phyloP scores from a whole-genome alignment of 2,113 vertebrate species.

The Esox niger region DNA sequence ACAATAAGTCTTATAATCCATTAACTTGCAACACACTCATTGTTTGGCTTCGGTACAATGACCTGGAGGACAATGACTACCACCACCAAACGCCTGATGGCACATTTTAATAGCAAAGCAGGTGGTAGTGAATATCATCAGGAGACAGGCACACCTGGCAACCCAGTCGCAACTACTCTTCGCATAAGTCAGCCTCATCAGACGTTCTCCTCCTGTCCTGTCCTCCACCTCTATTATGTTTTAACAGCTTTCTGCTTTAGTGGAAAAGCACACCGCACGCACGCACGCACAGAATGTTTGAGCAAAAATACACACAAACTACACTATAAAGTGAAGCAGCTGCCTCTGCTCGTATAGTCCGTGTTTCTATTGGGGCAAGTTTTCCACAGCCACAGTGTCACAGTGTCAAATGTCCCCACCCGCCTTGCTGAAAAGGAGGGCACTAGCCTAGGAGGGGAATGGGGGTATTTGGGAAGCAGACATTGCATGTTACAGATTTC shows the following conservation, averaged over 20 bases:
- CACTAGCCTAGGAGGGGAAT: too few relatives aligned
- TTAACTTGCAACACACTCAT: not conserved
- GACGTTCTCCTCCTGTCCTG: constrained; percentile 6
- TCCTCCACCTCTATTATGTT: not conserved
- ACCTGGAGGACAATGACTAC: constrained; percentile 5
- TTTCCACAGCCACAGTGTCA: too few relatives aligned
- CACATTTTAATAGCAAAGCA: constrained; percentile 20
- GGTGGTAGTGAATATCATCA: constrained; percentile 19
- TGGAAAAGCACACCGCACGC: constrained; percentile 1
- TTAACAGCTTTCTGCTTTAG: not conserved
- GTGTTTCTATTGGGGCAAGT: too few relatives aligned
- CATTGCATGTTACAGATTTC: too few relatives aligned
- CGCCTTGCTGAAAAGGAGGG: too few relatives aligned
- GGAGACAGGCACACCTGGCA: constrained; percentile 19
- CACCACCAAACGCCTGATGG: constrained; percentile 12
- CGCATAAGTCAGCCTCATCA: constrained; percentile 22
- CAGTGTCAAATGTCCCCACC: too few relatives aligned
- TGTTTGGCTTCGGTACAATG: not conserved
- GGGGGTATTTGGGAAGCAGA: too few relatives aligned
- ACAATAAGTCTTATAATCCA: not conserved
- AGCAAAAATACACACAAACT: not conserved
- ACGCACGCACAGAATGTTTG: too few relatives aligned
- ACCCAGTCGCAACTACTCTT: constrained; percentile 31
- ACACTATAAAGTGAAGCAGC: not conserved
- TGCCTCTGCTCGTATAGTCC: not conserved